These are phyloP conservation scores for Atta cephalotes DNA, from an alignment of 1,140 invertebrate species.

Conservation along the genomic window DNA sequence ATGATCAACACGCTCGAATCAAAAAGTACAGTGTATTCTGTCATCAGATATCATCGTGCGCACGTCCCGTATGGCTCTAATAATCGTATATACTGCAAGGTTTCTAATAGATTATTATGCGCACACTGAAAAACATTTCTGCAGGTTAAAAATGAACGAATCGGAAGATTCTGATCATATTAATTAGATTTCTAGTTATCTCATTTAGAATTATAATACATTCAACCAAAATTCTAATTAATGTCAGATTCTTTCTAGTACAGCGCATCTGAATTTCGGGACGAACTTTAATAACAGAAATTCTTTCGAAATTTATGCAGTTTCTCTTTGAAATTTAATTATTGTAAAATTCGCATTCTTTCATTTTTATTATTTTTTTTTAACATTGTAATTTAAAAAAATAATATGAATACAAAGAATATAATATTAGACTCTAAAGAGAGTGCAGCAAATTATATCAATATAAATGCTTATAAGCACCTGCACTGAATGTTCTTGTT, in stretches of 20 bases:
- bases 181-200: too few species aligned
- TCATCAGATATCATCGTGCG: conserved; percentile 17
- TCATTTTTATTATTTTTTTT: neutral
- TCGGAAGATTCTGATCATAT: too few species aligned
- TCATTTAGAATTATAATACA: too few species aligned
- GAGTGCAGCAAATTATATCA: too few species aligned
- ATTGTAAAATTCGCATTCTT: neutral
- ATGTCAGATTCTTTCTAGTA: too few species aligned
- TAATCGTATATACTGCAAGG: conserved; percentile 3
- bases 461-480: too few species aligned
- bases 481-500: too few species aligned
- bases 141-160: too few species aligned
- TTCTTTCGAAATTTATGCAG: neutral
- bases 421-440: too few species aligned
- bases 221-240: too few species aligned
- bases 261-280: too few species aligned
- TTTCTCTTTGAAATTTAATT: neutral
- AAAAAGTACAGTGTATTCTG: conserved; percentile 45
- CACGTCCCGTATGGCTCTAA: conserved; percentile 9
- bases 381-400: neutral
- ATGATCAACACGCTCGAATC: conserved; percentile 32
- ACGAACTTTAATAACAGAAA: neutral
- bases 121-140: neutral
- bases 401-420: too few species aligned
- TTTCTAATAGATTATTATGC: conserved; percentile 21